Evolutionary conservation across 2,888 invertebrate genomes (phyloP).

Genomic region (Leptodirus hochenwartii): DNA sequence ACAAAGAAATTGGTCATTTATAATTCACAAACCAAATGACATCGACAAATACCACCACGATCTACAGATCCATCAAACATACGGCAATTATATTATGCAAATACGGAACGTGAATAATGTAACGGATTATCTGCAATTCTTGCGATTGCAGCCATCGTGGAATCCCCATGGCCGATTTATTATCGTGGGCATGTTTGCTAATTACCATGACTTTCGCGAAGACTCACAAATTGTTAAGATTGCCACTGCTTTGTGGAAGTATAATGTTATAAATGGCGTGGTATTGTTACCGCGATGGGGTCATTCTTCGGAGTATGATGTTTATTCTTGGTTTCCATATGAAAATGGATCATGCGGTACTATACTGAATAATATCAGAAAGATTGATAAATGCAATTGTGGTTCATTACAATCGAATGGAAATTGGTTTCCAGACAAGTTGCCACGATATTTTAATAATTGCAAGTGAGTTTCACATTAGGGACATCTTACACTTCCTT

Average conservation of each 20-base stretch:
- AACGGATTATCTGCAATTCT: constrained; percentile 8
- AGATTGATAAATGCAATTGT: constrained; percentile 15
- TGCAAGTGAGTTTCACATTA: no score
- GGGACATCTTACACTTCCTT: no score
- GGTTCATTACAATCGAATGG: constrained; percentile 11
- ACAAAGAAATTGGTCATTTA: no score
- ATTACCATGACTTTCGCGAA: constrained; percentile 11
- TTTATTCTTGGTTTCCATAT: constrained; percentile 19
- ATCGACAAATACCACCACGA: no score
- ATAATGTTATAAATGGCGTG: constrained; percentile 16
- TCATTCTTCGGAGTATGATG: constrained; percentile 13
- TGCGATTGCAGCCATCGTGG: constrained; percentile 12
- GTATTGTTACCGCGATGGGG: constrained; percentile 14
- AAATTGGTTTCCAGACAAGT: constrained; percentile 17
- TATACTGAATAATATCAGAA: constrained; percentile 10
- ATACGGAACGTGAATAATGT: constrained; percentile 11
- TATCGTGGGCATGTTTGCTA: constrained; percentile 16
- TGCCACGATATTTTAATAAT: constrained; percentile 18
- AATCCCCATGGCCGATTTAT: constrained; percentile 15
- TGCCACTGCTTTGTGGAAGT: constrained; percentile 12
- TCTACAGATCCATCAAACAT: no score
- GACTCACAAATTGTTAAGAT: constrained; percentile 12
- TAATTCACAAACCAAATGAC: no score
- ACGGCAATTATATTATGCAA: constrained; percentile 14
- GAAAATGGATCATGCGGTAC: constrained; percentile 16